Evolutionary conservation across 2,888 invertebrate genomes (phyloP), one percentile per base, ranked within the genome.

Genomic region (Corythucha ciliata): DNA sequence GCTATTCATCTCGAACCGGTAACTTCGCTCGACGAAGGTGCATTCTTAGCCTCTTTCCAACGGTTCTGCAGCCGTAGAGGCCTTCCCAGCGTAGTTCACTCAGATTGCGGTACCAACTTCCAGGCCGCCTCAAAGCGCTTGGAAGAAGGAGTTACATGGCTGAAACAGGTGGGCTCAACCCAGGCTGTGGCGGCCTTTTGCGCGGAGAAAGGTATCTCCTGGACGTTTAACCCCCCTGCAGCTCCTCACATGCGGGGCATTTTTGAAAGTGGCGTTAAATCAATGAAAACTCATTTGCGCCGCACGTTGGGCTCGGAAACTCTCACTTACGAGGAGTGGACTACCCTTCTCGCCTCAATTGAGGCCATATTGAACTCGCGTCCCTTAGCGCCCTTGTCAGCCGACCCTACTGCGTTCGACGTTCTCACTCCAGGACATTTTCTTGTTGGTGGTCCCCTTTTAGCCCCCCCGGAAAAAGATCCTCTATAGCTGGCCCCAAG

Each of bases 41-140:
- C 59, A 0, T 67, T 67, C 50, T 10, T 67, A 3, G 62, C 63
- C 0, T 57, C 63, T 1, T 49, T 66, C 3, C 48, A 61, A 3
- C 46, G 65, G 40, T 67, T 67, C 44, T 52, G 63, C 0, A 51
- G 62, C 1, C 22, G 64, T n/a, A 37, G 65, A 40, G 66, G 65
- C 2, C 42, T 57, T n/a, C 61, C 61, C 1, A 18, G 44, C 8
- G 52, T 62, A 2, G 54, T 68, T 0, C 62, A 57, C 39, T 63
- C 63, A 3, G 67, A 68, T 48, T 64, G 65, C 24, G 65, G 63
- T 1, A 62, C 63, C 1, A 67, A 65, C 49, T 67, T 66, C 46
- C 58, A 65, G 2, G 65, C 63, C 2, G 64, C 66, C 1, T 56
- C 57, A 29, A 45, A 29, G 5, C 27, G 55, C 12, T 21, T 57